These are phyloP conservation scores for Palythoa grandiflora DNA, from an alignment of 92 coral and sea anemone species.

Conservation along the genomic window DNA sequence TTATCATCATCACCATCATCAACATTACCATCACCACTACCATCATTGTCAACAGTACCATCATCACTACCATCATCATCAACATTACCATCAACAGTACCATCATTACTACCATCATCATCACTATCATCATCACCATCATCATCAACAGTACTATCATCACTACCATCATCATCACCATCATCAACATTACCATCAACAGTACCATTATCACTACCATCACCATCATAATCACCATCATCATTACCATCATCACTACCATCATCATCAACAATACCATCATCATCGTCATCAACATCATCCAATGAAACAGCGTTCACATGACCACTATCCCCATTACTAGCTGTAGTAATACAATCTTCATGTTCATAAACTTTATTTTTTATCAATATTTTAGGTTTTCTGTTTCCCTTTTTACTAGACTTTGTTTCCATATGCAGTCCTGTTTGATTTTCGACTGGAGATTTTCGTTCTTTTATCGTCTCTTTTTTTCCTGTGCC, in stretches of 20 bases:
- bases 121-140: not conserved
- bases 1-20: not conserved
- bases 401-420: not conserved
- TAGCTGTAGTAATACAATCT: not conserved
- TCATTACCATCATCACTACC: not conserved
- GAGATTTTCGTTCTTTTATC: not conserved
- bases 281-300: not conserved
- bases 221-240: not conserved
- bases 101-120: conserved; percentile 14
- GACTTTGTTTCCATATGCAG: not conserved
- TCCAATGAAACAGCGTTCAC: not conserved
- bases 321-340: not conserved
- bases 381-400: not conserved
- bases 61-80: not conserved
- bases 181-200: not conserved
- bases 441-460: not conserved
- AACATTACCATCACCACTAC: conserved; percentile 10
- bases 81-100: not conserved
- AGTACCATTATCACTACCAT: conserved; percentile 11
- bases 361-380: not conserved
- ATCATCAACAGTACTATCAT: not conserved
- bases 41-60: not conserved
- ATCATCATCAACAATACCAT: not conserved
- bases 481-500: not conserved
- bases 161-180: not conserved